Evolutionary conservation across 2,797 vertebrate genomes (phyloP), one percentile per base, ranked within the genome.

Genomic region (Chelon labrosus): DNA sequence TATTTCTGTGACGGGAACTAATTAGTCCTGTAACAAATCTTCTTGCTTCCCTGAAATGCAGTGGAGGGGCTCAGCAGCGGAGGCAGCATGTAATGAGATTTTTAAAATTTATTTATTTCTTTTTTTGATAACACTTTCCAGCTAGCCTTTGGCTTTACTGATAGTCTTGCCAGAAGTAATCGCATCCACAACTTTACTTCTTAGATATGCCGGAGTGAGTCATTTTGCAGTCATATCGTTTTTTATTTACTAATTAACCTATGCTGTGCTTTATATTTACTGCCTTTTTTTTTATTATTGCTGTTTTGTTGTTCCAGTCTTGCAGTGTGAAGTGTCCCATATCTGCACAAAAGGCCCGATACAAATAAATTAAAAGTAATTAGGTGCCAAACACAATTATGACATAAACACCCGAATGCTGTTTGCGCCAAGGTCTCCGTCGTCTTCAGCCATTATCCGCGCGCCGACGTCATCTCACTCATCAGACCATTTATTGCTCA

Each of bases 1-100:
- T 35, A 11, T 63, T 60, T 70, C 16, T 50, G 16, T 55, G 35
- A 63, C 49, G 41, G 14, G 10, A 69, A 55, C 17, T 79, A 63
- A 76, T 80, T 72, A 63, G 39, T 46, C 70, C 5, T 56, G 39
- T 44, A 47, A 63, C 56, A 59, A 73, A 69, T 75, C 66, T 50
- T 70, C 25, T 64, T 53, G 42, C 39, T 49, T 51, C 47, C 41
- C n/a, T 7, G 8, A 51, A 53, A 61, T 61, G 63, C 20, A 50
- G 22, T n/a, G 14, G 27, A 63, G 41, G 50, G 22, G 9, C 22
- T 41, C 17, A 22, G 55, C 50, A 52, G 64, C 58, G 76, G 56
- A 82, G 54, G 41, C n/a, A 60, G 66, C 67, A 59, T 80, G 63
- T 68, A 76, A 84, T 86, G 74, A 17, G 39, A 49, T 79, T 77